phyloP scores from a whole-genome alignment of 2,888 invertebrate genomes.

The Celastrina argiolus region DNA sequence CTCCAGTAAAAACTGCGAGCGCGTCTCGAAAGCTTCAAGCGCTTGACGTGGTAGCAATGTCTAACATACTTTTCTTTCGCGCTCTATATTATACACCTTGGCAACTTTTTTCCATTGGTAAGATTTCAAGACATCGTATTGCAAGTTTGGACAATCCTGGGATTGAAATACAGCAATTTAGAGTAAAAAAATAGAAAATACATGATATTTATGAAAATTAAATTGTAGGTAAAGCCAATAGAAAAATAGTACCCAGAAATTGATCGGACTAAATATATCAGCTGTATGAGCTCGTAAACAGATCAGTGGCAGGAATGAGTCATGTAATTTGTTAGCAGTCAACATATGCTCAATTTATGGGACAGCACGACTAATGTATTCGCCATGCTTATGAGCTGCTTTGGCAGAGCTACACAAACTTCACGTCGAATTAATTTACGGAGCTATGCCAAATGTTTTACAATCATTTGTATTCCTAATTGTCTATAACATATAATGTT shows the following conservation, averaged over 20 bases:
- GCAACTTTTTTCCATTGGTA: background rate
- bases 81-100: background rate
- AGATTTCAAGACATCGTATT: background rate
- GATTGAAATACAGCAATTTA: background rate
- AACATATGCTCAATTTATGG: slow-evolving; percentile 41
- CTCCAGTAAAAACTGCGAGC: slow-evolving; percentile 6
- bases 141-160: background rate
- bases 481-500: background rate
- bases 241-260: slow-evolving; percentile 1
- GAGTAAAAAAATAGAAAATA: no score
- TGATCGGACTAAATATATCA: slow-evolving; percentile 13
- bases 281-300: slow-evolving; percentile 29
- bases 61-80: slow-evolving; percentile 13
- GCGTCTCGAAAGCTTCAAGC: background rate
- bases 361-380: slow-evolving; percentile 43
- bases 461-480: slow-evolving; percentile 21
- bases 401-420: slow-evolving; percentile 24
- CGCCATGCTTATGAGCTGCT: slow-evolving; percentile 32
- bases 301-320: slow-evolving; percentile 35
- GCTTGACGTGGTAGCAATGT: background rate
- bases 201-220: no score
- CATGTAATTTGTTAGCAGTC: slow-evolving; percentile 42
- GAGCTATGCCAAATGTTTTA: slow-evolving; percentile 18
- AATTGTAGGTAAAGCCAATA: background rate
- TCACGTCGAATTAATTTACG: slow-evolving; percentile 23